Base-by-base conservation (phyloP, 2,888 invertebrate genomes). In the Pediacus dermestoides region DNA sequence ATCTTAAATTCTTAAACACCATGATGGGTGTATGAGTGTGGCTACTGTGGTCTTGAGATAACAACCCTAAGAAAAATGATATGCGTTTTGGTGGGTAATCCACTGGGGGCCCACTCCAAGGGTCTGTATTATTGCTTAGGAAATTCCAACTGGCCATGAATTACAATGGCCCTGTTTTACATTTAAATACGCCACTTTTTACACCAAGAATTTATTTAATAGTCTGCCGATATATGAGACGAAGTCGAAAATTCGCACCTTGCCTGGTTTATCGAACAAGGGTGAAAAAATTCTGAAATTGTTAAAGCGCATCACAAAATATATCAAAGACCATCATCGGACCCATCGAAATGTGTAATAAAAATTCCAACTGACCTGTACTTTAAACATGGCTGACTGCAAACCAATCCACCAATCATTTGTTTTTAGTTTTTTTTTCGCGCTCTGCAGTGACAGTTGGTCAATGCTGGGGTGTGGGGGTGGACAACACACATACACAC, bases 391-490 rank as follows among this genome's bases (percentile, higher is more conserved):
- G 64, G 64, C 64, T 59, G 65, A 59, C 63, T 60, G 58, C 57
- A 61, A 63, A 60, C 60, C 66, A 61, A 66, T 66, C 64, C 64
- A 66, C 65, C 64, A 66, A 66, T 67, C 65, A 65, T 64, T 64
- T 61, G 63, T 66, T 66, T 66, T 64, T 64, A 54, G 60, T 53
- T 57, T 59, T 61, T 61, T 62, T 55, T 53, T 50, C 56, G 52
- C 58, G 52, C 59, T 58, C 52, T 59, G 57, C 62, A 64, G 64
- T 63, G 66, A 66, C 66, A 66, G 65, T 66, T 63, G 62, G 61
- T 55, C 60, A 57, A 43, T 48, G 50, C 10, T 14, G 51, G 44
- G 46, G 46, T 56, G 46, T 35, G 46, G 51, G 48, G 47, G 36
- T 40, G 49, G 46, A 42, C 46, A 34, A 36, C 34, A 41, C 40